Base-by-base conservation (phyloP, 1,140 invertebrate species). In the Heterodera carotae region DNA sequence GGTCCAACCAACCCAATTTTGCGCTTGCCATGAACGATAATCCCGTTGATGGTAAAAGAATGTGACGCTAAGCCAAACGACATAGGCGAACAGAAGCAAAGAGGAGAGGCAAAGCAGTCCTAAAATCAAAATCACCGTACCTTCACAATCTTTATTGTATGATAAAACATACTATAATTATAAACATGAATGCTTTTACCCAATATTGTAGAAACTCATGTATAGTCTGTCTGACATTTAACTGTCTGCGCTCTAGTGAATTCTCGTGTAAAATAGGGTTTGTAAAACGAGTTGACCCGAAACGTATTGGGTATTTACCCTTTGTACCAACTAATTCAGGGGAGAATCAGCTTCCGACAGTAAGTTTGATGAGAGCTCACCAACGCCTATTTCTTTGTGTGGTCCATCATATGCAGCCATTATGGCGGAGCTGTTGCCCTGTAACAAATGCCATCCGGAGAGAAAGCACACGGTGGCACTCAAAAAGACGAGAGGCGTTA, bases 401-500 rank as follows among this genome's bases (percentile, higher is more conserved):
- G 60, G 69, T 70, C 48, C 74, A 18, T 53, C 74, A 34, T n/a
- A n/a, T n/a, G 33, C 18, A n/a, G 31, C 60, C n/a, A 34, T 39
- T 6, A 39, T 39, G 5, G 18, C 18, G 29, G 62, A 27, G 73
- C 25, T 72, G 33, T 76, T 59, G 10, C 36, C 43, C 36, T 39
- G 36, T n/a, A 76, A n/a, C 25, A 68, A 76, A 64, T 77, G 29
- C 34, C 53, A 39, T 22, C 39, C 66, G 3, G 75, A 76, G 29
- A 62, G 34, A 10, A 64, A n/a, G 66, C 76, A 77, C 48, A 77
- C 39, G 27, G 36, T 59, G 22, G 75, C 66, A 34, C 39, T 64
- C 34, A 76, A 12, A 56, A 77, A 27, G n/a, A 76, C 76, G 36
- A 77, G 34, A 22, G 76, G 70, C 60, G 76, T 77, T n/a, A 77